Percentiles rank a stretch among this genome's conserved stretches.
Conservation (phyloP, 2,888 invertebrate genomes). For the Leptinotarsa juncta region DNA sequence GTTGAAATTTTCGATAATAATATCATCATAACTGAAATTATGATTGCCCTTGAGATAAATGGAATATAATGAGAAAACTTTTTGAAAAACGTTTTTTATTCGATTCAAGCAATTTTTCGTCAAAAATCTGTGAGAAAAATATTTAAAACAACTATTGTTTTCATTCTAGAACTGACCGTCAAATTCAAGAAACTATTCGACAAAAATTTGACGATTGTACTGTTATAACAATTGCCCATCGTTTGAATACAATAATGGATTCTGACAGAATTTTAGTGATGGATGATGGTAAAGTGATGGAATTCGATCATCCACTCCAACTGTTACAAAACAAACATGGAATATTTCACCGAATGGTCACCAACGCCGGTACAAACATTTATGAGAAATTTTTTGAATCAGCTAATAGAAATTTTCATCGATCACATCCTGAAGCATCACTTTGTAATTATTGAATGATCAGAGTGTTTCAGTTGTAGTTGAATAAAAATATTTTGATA, state of each 20-base stretch:
- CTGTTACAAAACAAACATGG: slow-evolving; percentile 66
- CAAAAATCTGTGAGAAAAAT: too few relatives aligned
- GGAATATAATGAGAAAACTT: not conserved
- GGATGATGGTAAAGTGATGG: slow-evolving; percentile 79
- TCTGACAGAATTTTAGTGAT: slow-evolving; percentile 85
- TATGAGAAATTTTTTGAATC: slow-evolving; percentile 34
- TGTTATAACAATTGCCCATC: slow-evolving; percentile 85
- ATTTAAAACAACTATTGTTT: not conserved
- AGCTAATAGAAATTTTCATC: not conserved
- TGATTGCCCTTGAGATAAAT: too few relatives aligned
- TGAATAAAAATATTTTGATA: too few relatives aligned
- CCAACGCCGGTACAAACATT: slow-evolving; percentile 71
- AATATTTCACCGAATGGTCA: slow-evolving; percentile 67
- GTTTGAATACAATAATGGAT: slow-evolving; percentile 87
- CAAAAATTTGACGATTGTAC: slow-evolving; percentile 80
- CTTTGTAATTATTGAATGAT: too few relatives aligned
- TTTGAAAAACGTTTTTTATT: slow-evolving; percentile 54
- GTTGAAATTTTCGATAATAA: too few relatives aligned
- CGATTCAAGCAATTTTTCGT: not conserved
- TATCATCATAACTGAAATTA: too few relatives aligned
- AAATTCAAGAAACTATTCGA: slow-evolving; percentile 81
- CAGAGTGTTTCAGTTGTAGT: too few relatives aligned
- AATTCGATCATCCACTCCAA: slow-evolving; percentile 80
- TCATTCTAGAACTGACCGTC: slow-evolving; percentile 75
- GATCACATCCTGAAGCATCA: too few relatives aligned